phyloP scores from a whole-genome alignment of 2,797 vertebrate species.

The Mus spretus region DNA sequence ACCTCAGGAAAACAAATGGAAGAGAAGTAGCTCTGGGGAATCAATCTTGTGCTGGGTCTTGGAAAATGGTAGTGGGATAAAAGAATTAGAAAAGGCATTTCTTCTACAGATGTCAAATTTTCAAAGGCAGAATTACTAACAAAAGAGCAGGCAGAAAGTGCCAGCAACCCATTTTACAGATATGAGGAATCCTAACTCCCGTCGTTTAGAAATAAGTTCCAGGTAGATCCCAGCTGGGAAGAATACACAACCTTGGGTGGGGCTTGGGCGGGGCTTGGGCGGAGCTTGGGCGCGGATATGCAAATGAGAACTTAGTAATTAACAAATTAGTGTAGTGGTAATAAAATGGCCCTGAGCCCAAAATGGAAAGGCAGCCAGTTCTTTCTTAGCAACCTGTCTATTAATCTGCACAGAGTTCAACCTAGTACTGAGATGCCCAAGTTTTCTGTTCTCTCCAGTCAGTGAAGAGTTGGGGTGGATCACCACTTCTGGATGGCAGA shows the following conservation, averaged over 20 bases:
- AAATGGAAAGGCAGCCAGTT: background rate
- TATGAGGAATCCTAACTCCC: background rate
- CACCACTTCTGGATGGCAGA: background rate
- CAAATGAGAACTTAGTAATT: background rate
- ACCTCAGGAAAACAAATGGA: background rate
- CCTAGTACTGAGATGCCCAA: background rate
- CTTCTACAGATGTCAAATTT: background rate
- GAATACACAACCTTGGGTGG: background rate
- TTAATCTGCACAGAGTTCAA: background rate
- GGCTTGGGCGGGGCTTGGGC: too few relatives aligned
- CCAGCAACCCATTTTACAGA: background rate
- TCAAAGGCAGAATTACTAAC: slow-evolving; percentile 46
- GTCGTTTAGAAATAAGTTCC: background rate
- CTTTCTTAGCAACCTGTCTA: background rate
- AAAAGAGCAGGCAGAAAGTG: background rate
- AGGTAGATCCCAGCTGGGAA: background rate
- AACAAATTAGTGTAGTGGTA: background rate
- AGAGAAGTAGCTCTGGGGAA: background rate
- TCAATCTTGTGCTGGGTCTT: background rate
- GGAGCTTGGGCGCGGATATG: too few relatives aligned
- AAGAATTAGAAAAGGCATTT: slow-evolving; percentile 5
- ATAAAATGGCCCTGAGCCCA: background rate
- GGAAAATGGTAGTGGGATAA: slow-evolving; percentile 18
- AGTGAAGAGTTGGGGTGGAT: background rate
- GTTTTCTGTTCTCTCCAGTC: background rate